Evolutionary conservation across 2,797 vertebrate genomes (phyloP), one percentile per base, ranked within the genome.

Genomic region (Rallus crepitans): DNA sequence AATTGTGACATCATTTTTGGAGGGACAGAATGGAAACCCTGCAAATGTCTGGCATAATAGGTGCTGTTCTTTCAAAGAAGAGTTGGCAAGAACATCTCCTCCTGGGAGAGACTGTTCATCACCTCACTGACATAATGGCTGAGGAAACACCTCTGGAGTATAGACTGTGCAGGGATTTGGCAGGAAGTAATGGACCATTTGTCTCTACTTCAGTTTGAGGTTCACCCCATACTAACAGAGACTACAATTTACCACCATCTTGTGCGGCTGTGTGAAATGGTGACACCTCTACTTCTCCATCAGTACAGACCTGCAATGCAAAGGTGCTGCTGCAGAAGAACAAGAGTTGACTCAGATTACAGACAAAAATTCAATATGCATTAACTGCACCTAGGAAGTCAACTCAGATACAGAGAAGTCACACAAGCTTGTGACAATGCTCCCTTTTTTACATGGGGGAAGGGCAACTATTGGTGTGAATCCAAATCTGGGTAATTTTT

Each of bases 1-100:
- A 40, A 87, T 37, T 82, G 47, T 76, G 83, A 65, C 76, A 81
- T 68, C 9, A 21, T 57, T 95, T 95, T 81, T 91, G 85, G 77
- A 94, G 28, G 23, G 82, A 90, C 24, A 28, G 31, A 94, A 88
- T 63, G 61, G 90, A 95, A 96, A 97, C 27, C 50, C 55, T 37
- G 48, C 24, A 82, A 59, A 64, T 20, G 10, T 37, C 40, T 90
- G 89, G 87, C 75, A 40, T 37, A 66, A 84, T 7, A 93, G 68
- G 35, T 16, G 27, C 39, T 82, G 59, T 35, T 87, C 52, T 64
- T 90, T 66, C 61, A 45, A 79, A 53, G 30, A 33, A 82, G 59
- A 87, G 23, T 30, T 93, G 81, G 79, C 59, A 85, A 0, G 0
- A 61, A 48, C 33, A 11, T 18, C 45, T 77, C 12, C 63, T 88